Percentiles rank a stretch among this genome's conserved stretches.
phyloP scores from a whole-genome alignment of 2,888 invertebrate genomes.

The Kuschelorhynchus macadamiae region DNA sequence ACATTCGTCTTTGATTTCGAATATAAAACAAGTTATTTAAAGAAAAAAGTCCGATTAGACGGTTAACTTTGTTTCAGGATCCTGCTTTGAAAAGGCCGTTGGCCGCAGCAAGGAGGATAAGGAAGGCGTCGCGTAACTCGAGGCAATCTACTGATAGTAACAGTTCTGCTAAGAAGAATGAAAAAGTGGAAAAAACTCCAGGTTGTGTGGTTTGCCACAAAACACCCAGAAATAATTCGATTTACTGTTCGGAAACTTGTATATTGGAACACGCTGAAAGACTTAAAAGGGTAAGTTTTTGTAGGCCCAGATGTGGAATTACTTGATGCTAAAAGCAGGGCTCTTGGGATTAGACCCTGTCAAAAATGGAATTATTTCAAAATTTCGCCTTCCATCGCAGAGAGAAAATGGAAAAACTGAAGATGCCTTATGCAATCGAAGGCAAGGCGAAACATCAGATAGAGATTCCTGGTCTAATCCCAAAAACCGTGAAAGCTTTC shows the following conservation, averaged over 20 bases:
- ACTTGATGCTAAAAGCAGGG: too few relatives aligned
- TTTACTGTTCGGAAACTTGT: conserved; percentile 92
- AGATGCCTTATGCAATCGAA: too few relatives aligned
- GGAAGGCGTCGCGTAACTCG: conserved; percentile 65
- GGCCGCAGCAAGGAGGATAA: conserved; percentile 65
- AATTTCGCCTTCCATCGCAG: too few relatives aligned
- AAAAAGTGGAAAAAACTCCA: conserved; percentile 34
- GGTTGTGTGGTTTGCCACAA: conserved; percentile 85
- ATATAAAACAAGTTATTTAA: too few relatives aligned
- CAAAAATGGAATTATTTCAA: too few relatives aligned
- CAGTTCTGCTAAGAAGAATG: conserved; percentile 49
- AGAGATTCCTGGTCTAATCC: too few relatives aligned
- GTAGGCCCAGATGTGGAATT: background rate
- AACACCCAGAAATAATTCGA: conserved; percentile 82
- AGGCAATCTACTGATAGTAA: conserved; percentile 64
- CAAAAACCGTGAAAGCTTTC: too few relatives aligned
- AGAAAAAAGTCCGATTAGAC: too few relatives aligned
- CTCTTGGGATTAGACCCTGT: too few relatives aligned
- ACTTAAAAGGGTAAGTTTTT: conserved; percentile 67
- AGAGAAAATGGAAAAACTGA: too few relatives aligned
- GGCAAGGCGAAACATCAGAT: too few relatives aligned
- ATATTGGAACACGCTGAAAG: conserved; percentile 88
- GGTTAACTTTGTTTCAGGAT: conserved; percentile 59
- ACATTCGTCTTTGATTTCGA: too few relatives aligned
- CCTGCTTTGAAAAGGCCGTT: conserved; percentile 63